Base-by-base conservation (phyloP, 1,140 invertebrate genomes). In the Notospermus geniculatus region DNA sequence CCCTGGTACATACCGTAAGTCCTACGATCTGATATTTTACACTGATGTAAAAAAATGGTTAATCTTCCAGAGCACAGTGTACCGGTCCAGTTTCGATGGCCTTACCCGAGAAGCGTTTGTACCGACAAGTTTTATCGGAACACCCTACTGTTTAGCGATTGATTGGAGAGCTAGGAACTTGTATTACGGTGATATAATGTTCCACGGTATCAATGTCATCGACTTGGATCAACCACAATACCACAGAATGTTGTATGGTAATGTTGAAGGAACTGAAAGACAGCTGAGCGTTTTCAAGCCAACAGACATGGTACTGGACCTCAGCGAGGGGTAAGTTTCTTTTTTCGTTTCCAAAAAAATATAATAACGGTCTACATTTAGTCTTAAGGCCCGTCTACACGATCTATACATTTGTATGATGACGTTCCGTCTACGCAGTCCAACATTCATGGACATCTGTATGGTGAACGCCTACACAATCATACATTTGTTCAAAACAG, bases 81-180 rank as follows among this genome's bases (percentile, higher is more conserved):
- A 88, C 72, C 88, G 86, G 25, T 91, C 91, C 65, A 88, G 89
- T 0, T 88, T 96, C 54, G 88, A 88, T 50, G 92, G 91, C 15
- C 92, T 92, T 1, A 96, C 96, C 67, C 88, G 88, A 74, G 91
- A 90, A 0, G 88, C 91, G 71, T 91, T 97, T 73, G 85, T 95
- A 0, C 50, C 84, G 84, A 71, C 85, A 5, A 92, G 93, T 7
- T 87, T 97, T 30, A 89, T 97, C 28, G 95, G 95, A 0, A 88
- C 92, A 0, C 92, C 95, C 0, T 92, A 92, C 46, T 87, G 91
- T 1, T 87, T 98, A 30, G 95, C 95, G 0, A 91, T 97, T 73
- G 96, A 98, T 76, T 98, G 95, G 95, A 84, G 98, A 29, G 94
- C 95, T 11, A 83, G 94, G 41, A 99, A 98, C 81, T 76, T 99